phyloP scores from a whole-genome alignment of 1,140 invertebrate genomes.

The Eciton burchellii region DNA sequence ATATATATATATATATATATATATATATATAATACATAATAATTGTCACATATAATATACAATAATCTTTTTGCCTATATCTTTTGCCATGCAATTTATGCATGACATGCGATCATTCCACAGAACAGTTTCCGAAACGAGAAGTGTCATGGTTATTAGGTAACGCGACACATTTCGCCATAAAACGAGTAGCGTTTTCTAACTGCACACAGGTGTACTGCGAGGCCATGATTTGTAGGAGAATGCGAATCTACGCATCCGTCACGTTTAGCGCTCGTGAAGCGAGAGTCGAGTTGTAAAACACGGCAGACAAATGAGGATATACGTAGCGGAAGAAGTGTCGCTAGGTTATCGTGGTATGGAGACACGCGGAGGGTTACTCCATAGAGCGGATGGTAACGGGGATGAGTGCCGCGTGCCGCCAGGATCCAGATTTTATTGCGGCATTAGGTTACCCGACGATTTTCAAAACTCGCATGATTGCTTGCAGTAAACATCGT shows the following conservation, averaged over 20 bases:
- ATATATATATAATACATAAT: background rate
- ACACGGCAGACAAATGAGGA: constrained; percentile 78
- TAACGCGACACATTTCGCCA: constrained; percentile 65
- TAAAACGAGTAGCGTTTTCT: constrained; percentile 56
- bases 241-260: constrained; percentile 69
- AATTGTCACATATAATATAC: background rate
- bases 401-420: constrained; percentile 38
- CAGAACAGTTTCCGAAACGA: constrained; percentile 43
- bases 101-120: constrained; percentile 21
- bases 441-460: constrained; percentile 74
- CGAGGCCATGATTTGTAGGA: constrained; percentile 72
- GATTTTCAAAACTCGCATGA: constrained; percentile 74
- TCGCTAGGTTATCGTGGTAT: constrained; percentile 69
- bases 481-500: constrained; percentile 71
- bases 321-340: constrained; percentile 77
- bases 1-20: background rate
- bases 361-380: constrained; percentile 54
- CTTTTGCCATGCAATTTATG: constrained; percentile 58
- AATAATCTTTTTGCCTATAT: constrained; percentile 22
- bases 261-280: constrained; percentile 77
- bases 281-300: constrained; percentile 79
- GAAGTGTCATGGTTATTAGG: constrained; percentile 47
- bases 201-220: constrained; percentile 13
- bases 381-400: constrained; percentile 27
- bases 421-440: constrained; percentile 69